A percentile compares a stretch with the other conserved stretches of the same genome.
Conservation (phyloP, 2,888 invertebrate genomes). For the Agonopterix alstromeriana region DNA sequence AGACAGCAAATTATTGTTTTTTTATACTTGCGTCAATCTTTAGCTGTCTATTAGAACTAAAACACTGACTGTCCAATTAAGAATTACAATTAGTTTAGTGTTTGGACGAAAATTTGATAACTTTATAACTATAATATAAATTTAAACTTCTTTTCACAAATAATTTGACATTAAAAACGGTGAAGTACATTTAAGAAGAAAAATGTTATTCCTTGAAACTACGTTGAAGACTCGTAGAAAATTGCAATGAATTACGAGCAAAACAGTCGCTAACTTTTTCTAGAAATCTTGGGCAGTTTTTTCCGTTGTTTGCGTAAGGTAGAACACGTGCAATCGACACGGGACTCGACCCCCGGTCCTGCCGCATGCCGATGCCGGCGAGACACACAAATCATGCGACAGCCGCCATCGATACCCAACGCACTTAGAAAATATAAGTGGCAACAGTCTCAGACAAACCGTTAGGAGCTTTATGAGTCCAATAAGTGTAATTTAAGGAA, state of each 20-base stretch:
- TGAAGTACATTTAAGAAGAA: too few species aligned
- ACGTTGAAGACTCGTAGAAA: background rate
- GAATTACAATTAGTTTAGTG: too few species aligned
- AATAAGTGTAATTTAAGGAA: background rate
- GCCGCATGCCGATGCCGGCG: conserved; percentile 23
- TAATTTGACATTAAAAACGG: too few species aligned
- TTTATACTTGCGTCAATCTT: too few species aligned
- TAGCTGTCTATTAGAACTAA: too few species aligned
- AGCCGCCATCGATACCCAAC: conserved; percentile 19
- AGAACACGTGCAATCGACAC: conserved; percentile 53
- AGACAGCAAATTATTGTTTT: too few species aligned
- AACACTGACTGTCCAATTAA: too few species aligned
- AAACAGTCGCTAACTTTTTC: background rate
- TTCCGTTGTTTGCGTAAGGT: conserved; percentile 26
- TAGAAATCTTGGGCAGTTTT: conserved; percentile 2
- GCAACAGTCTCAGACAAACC: conserved; percentile 4
- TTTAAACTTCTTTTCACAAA: too few species aligned
- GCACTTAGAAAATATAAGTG: too few species aligned
- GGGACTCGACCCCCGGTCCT: conserved; percentile 38
- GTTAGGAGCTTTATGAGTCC: background rate
- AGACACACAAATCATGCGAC: conserved; percentile 67
- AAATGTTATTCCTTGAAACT: too few species aligned
- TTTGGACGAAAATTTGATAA: too few species aligned
- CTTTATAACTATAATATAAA: too few species aligned
- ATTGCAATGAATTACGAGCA: background rate